Percentiles rank a stretch among this genome's conserved stretches.
Evolutionary conservation across 2,113 vertebrate species (phyloP).

Genomic region (Struthio camelus): DNA sequence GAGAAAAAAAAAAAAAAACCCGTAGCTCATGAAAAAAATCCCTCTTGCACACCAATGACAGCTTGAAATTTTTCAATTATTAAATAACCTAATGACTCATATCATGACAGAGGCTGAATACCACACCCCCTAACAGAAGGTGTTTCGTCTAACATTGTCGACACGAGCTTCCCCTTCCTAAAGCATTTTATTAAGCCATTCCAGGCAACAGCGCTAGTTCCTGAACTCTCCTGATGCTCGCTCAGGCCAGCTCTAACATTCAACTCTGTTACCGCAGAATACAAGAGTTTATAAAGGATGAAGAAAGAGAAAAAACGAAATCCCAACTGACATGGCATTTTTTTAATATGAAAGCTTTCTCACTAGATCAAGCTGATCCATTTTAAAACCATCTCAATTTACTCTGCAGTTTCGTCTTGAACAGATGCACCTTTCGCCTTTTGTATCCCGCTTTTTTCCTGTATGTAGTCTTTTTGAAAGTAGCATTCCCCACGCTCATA

Average conservation of each 20-base stretch:
- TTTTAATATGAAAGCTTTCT: background rate
- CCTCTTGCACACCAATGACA: background rate
- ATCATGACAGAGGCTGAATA: background rate
- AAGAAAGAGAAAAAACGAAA: background rate
- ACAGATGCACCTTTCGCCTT: background rate
- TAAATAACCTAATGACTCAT: background rate
- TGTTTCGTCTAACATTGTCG: background rate
- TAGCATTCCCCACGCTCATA: accelerated
- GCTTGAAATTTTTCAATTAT: accelerated
- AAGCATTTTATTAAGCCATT: background rate
- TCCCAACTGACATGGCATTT: background rate
- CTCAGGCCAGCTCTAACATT: accelerated
- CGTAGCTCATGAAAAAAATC: background rate
- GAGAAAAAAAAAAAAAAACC: background rate
- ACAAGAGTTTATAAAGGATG: accelerated
- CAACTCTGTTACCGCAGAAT: background rate
- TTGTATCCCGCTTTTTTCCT: too few species aligned
- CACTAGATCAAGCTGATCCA: background rate
- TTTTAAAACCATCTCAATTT: background rate
- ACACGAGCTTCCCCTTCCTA: too few species aligned
- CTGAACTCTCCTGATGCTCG: accelerated
- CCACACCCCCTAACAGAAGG: too few species aligned
- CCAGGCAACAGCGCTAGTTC: background rate
- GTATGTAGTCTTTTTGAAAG: background rate
- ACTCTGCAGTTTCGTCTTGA: background rate